Evolutionary conservation across 1,140 invertebrate genomes (phyloP), one percentile per base, ranked within the genome.

Genomic region (Bombus haemorrhoidalis): DNA sequence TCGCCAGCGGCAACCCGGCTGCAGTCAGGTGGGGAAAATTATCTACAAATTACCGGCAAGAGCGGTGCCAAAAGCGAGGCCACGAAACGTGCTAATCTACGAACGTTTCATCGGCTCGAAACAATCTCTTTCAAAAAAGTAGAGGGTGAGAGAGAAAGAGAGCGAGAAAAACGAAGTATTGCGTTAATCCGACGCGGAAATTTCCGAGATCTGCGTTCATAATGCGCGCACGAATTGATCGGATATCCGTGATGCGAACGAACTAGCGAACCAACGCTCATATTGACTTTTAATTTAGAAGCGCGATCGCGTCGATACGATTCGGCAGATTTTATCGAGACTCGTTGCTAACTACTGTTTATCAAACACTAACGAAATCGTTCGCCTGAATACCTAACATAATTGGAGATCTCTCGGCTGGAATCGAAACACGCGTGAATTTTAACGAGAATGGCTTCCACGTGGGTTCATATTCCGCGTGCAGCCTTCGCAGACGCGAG

Each of bases 11-110:
- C 72, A 47, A 28, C 9, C 41, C 3, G n/a, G 8, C 10, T 41
- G 13, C 4, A 25, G 34, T 39, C 57, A 47, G 68, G 32, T 73
- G 64, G 66, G 41, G 41, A 73, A 80, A 80, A 75, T 87, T 62
- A 82, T 57, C 86, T 85, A 85, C 86, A 87, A 89, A 89, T 89
- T 89, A 81, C 76, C 39, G 12, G 39, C 22, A 66, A 75, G 43
- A 32, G 39, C 72, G 1, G 47, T 6, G 13, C 28, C 43, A 79
- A 72, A 73, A 37, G 57, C 13, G 57, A 43, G 8, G 47, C 47
- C 47, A 25, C 57, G 28, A 22, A 53, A 47, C 22, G 39, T 25
- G 81, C 59, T 74, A 82, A 82, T 82, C 71, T 47, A 39, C 41
- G 41, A 34, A 53, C 47, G 47, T 72, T 81, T 47, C 72, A n/a